These are phyloP conservation scores for Drosophila ogumai DNA, from an alignment of 1,140 invertebrate genomes.

Conservation along the genomic window DNA sequence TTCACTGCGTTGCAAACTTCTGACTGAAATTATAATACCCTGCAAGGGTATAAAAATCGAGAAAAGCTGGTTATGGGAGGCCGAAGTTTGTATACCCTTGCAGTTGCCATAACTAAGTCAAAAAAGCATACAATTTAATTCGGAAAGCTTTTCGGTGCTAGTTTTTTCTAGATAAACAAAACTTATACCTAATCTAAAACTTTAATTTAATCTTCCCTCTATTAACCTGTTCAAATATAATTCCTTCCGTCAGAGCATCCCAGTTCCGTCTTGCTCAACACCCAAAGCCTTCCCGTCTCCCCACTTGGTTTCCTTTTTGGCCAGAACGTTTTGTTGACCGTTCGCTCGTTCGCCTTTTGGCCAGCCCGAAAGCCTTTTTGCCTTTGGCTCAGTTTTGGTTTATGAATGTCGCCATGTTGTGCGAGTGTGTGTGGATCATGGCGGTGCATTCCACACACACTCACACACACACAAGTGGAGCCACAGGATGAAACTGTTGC, in stretches of 20 bases:
- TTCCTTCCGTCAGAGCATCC: slow-evolving; percentile 1
- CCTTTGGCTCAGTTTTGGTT: slow-evolving; percentile 66
- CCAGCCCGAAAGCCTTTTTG: slow-evolving; percentile 59
- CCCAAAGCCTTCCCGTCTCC: background rate
- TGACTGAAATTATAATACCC: too few relatives aligned
- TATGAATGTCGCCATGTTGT: slow-evolving; percentile 79
- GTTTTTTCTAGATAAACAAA: too few relatives aligned
- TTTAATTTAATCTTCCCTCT: background rate
- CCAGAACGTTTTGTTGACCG: slow-evolving; percentile 73
- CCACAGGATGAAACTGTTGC: slow-evolving; percentile 80
- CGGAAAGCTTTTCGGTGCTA: too few relatives aligned
- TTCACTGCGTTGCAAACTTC: too few relatives aligned
- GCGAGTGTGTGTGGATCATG: slow-evolving; percentile 30
- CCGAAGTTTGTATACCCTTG: too few relatives aligned
- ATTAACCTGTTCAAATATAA: background rate
- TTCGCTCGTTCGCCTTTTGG: slow-evolving; percentile 47
- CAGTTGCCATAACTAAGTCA: too few relatives aligned
- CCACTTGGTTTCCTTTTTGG: slow-evolving; percentile 57
- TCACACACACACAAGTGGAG: background rate
- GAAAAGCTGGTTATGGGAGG: too few relatives aligned
- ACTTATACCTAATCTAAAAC: too few relatives aligned
- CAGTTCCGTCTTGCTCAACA: background rate
- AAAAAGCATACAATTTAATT: too few relatives aligned
- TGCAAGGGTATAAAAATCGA: too few relatives aligned
- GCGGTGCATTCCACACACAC: slow-evolving; percentile 65